Evolutionary conservation across 2,113 vertebrate genomes (phyloP).

Genomic region (Eretmochelys imbricata): DNA sequence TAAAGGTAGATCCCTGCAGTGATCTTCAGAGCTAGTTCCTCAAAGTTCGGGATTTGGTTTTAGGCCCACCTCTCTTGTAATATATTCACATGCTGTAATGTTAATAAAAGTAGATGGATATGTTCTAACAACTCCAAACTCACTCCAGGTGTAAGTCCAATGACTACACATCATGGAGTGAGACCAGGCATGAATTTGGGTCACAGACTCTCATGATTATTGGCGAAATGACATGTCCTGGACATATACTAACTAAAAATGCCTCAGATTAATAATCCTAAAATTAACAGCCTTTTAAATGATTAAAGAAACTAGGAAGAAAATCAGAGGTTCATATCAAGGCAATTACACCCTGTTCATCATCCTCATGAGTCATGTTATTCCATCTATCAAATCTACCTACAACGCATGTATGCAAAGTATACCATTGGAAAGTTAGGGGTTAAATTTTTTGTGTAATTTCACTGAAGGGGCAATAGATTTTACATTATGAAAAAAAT

Average conservation of each 20-base stretch:
- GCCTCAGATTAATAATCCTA: neutral
- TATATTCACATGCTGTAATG: neutral
- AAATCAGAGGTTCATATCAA: neutral
- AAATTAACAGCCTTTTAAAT: neutral
- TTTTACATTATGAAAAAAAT: neutral
- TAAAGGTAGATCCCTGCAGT: neutral
- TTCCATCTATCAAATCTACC: neutral
- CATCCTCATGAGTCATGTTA: neutral
- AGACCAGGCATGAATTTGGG: neutral
- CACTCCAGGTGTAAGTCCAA: neutral
- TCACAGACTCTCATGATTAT: rapidly evolving
- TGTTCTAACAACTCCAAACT: neutral
- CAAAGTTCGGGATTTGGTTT: neutral
- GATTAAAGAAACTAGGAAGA: neutral
- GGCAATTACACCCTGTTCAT: neutral
- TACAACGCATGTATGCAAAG: neutral
- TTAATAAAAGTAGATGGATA: neutral
- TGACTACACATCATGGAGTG: neutral
- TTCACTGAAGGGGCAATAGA: neutral
- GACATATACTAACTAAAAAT: neutral
- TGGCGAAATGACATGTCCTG: neutral
- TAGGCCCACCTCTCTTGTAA: neutral
- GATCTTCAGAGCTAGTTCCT: neutral
- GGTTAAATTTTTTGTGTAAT: neutral
- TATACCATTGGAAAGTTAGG: neutral